These are phyloP conservation scores for Dinothrombium tinctorium DNA, from an alignment of 1,140 invertebrate genomes.

Conservation along the genomic window DNA sequence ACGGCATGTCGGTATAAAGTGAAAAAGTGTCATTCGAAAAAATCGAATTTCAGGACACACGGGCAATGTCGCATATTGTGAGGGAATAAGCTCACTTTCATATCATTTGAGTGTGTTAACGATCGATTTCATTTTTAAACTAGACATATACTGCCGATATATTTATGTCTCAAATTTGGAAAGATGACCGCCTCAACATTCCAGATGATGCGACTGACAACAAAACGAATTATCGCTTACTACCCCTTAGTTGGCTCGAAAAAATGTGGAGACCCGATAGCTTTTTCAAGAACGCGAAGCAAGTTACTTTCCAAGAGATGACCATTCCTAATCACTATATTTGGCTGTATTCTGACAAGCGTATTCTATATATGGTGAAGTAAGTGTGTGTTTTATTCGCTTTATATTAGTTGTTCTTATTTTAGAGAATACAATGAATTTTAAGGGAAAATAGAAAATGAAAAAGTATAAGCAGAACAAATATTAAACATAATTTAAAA, in stretches of 20 bases:
- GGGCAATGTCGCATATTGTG: too few relatives aligned
- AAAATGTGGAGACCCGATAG: slow-evolving; percentile 16
- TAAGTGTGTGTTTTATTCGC: slow-evolving; percentile 6
- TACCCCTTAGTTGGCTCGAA: slow-evolving; percentile 13
- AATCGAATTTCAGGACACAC: too few relatives aligned
- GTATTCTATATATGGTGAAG: slow-evolving; percentile 17
- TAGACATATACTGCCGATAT: slow-evolving; percentile 78
- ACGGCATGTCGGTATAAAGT: too few relatives aligned
- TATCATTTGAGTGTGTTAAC: too few relatives aligned
- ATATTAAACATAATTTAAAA: too few relatives aligned
- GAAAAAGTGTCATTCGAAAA: too few relatives aligned
- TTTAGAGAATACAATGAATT: too few relatives aligned
- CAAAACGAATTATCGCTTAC: slow-evolving; percentile 12
- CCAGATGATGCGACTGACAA: slow-evolving; percentile 13
- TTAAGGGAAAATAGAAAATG: too few relatives aligned
- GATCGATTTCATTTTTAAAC: slow-evolving; percentile 14
- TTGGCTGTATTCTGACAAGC: slow-evolving; percentile 16
- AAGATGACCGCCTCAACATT: slow-evolving; percentile 33
- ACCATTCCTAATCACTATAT: slow-evolving; percentile 58
- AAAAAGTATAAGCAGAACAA: too few relatives aligned
- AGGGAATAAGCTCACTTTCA: too few relatives aligned
- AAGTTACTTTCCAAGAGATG: slow-evolving; percentile 69
- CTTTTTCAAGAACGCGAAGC: slow-evolving; percentile 32
- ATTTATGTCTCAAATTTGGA: slow-evolving; percentile 71
- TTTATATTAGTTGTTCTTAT: too few relatives aligned